Percentiles rank a stretch among this genome's conserved stretches.
Evolutionary conservation across 2,113 vertebrate genomes (phyloP).

Genomic region (Gnathonemus echidnorhynchus): DNA sequence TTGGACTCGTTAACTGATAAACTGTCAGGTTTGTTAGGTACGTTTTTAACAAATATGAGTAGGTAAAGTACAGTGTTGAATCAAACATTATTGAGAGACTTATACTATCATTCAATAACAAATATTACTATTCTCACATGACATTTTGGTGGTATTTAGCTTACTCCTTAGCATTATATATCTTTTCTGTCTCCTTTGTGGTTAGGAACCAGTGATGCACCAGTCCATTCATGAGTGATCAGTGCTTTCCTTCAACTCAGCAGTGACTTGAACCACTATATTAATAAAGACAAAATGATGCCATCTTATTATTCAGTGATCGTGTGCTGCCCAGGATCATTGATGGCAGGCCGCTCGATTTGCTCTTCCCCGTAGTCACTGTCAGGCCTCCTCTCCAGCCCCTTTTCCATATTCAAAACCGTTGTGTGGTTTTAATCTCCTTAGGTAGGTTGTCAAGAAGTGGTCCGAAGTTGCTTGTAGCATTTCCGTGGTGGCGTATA

Average conservation of each 20-base stretch:
- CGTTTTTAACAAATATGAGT: too few relatives aligned
- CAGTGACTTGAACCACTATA: background rate
- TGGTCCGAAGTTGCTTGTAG: background rate
- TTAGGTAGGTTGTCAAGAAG: background rate
- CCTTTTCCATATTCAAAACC: background rate
- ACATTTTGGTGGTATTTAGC: too few relatives aligned
- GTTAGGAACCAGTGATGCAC: background rate
- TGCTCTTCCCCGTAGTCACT: background rate
- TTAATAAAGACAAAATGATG: background rate
- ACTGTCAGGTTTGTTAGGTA: too few relatives aligned
- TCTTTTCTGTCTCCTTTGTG: background rate
- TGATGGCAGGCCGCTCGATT: background rate
- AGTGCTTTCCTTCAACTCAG: background rate
- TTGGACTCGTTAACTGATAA: too few relatives aligned
- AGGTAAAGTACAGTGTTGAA: too few relatives aligned
- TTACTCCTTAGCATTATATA: too few relatives aligned
- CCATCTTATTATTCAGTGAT: background rate
- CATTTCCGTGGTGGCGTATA: background rate
- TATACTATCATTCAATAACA: too few relatives aligned
- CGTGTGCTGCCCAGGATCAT: too few relatives aligned
- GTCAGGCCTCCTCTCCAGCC: background rate
- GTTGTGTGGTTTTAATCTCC: background rate
- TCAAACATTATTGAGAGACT: too few relatives aligned
- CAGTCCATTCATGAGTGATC: background rate
- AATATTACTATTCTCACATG: too few relatives aligned